phyloP scores from a whole-genome alignment of 2,113 vertebrate species.

The Misgurnus anguillicaudatus region DNA sequence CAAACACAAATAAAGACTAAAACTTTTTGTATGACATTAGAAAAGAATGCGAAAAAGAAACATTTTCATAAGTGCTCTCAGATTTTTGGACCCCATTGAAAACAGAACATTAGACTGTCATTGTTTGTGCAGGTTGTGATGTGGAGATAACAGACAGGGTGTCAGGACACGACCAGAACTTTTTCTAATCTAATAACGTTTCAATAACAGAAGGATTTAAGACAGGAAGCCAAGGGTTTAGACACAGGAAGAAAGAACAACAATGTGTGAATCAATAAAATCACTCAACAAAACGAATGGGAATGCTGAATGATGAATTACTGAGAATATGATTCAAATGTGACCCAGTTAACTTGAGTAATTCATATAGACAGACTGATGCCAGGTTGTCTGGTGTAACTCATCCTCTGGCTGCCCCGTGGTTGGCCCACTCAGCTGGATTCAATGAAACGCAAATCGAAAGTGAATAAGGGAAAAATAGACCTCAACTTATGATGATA shows the following conservation, averaged over 20 bases:
- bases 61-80: no score
- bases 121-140: constrained; percentile 45
- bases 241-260: constrained; percentile 39
- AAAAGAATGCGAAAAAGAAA: no score
- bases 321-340: background rate
- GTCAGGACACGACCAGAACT: constrained; percentile 51
- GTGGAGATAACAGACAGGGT: constrained; percentile 33
- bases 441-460: constrained; percentile 49
- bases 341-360: constrained; percentile 26
- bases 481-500: constrained; percentile 37
- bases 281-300: constrained; percentile 5
- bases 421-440: constrained; percentile 51
- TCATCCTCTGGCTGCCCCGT: constrained; percentile 44
- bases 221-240: constrained; percentile 48
- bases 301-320: background rate
- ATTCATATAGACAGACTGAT: constrained; percentile 34
- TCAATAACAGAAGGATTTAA: constrained; percentile 58
- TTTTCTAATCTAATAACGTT: constrained; percentile 56
- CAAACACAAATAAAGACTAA: no score
- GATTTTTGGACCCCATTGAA: no score
- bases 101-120: constrained; percentile 3
- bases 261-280: constrained; percentile 30
- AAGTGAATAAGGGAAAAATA: constrained; percentile 37
- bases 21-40: no score
- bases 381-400: constrained; percentile 46